Conservation (phyloP, 2,113 vertebrate species). For the Crypturellus undulatus region DNA sequence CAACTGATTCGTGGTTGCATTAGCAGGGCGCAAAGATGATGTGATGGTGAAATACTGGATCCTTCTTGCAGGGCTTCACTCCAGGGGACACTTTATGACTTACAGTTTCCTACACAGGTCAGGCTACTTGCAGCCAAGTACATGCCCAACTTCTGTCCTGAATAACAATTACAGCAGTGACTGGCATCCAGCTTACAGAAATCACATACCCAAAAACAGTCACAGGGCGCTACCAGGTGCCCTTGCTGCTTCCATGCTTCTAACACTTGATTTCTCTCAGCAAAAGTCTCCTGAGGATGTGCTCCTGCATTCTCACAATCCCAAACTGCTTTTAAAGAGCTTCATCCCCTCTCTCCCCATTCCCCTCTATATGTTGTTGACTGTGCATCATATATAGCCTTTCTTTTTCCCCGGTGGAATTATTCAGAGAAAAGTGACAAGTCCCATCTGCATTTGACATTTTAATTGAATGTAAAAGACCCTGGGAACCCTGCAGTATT, state of each 20-base stretch:
- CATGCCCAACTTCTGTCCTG: background rate
- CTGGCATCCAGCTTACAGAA: background rate
- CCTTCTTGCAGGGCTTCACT: background rate
- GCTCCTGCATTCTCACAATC: background rate
- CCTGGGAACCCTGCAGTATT: background rate
- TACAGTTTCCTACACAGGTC: background rate
- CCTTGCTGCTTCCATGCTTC: background rate
- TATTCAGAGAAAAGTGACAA: background rate
- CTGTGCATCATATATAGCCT: background rate
- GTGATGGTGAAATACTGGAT: constrained; percentile 6
- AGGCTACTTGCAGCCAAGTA: background rate
- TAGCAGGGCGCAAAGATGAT: background rate
- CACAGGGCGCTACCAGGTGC: background rate
- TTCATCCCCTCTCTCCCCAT: background rate
- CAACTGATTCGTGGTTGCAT: background rate
- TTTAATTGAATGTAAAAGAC: background rate
- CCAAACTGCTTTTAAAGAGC: background rate
- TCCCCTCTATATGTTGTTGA: background rate
- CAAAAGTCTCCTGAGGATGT: background rate
- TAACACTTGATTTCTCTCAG: background rate
- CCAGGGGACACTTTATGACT: background rate
- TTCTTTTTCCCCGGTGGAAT: background rate
- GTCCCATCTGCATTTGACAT: background rate
- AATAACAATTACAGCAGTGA: background rate
- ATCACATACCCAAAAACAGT: background rate